A percentile compares a stretch with the other conserved stretches of the same genome.
Evolutionary conservation across 1,140 invertebrate genomes (phyloP).

Genomic region (Yoshiicerus persimilis): DNA sequence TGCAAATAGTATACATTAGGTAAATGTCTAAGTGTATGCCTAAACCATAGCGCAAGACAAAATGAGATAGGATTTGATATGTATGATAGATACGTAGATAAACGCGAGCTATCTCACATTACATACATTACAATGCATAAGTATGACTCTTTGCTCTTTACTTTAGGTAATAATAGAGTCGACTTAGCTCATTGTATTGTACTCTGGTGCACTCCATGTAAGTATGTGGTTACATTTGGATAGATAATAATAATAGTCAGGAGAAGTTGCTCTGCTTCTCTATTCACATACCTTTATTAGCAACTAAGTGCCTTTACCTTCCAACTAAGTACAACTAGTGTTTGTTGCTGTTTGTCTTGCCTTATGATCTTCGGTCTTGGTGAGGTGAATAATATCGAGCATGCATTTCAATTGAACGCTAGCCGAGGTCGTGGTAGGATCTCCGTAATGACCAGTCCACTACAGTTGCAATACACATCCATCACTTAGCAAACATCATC

Average conservation of each 20-base stretch:
- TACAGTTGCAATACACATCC: not conserved
- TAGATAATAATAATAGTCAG: not conserved
- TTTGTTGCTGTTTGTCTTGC: conserved; percentile 10
- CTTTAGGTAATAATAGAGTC: not conserved
- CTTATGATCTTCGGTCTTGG: not conserved
- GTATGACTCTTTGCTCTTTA: conserved; percentile 6
- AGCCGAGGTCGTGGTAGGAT: conserved; percentile 5
- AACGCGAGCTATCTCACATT: not conserved
- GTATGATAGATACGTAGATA: not conserved
- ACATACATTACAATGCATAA: not conserved
- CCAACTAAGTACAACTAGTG: not conserved
- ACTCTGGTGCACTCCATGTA: not conserved
- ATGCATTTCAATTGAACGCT: conserved; percentile 8
- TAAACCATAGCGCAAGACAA: not conserved
- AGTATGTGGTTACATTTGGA: not conserved
- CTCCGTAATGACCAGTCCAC: not conserved
- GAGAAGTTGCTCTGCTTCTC: not conserved
- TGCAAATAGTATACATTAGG: not conserved
- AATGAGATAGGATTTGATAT: not conserved
- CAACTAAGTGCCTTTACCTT: not conserved
- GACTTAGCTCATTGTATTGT: not conserved
- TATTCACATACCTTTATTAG: not conserved
- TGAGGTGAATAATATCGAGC: not conserved
- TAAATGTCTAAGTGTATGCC: not conserved
- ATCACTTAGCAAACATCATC: not conserved